Conservation (phyloP, 2,113 vertebrate genomes). For the Crotophaga sulcirostris region DNA sequence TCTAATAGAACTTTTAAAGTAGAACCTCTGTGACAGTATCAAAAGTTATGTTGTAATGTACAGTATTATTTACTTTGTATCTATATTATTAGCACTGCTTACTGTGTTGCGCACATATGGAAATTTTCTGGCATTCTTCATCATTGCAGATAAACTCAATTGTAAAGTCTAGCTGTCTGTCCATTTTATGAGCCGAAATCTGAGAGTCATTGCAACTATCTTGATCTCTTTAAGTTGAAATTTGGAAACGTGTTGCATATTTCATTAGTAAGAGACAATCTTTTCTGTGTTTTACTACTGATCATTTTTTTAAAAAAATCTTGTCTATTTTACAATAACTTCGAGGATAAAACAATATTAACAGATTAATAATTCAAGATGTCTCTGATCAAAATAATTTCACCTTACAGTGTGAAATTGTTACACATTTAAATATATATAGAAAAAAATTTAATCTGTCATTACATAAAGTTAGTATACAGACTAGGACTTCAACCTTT, state of each 20-base stretch:
- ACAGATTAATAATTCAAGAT: background rate
- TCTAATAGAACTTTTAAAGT: background rate
- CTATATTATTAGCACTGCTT: background rate
- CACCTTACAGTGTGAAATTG: background rate
- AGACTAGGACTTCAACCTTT: background rate
- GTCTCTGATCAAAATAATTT: background rate
- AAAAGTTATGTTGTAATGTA: background rate
- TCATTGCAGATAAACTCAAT: background rate
- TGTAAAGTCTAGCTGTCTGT: background rate
- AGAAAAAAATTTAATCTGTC: background rate
- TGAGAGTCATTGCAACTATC: background rate
- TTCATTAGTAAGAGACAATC: background rate
- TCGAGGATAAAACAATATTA: background rate
- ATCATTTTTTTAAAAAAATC: background rate
- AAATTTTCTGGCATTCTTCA: background rate
- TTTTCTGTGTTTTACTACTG: background rate
- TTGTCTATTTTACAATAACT: background rate
- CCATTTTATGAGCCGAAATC: background rate
- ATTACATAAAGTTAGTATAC: background rate
- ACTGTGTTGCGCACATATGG: rapidly evolving
- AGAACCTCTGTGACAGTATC: background rate
- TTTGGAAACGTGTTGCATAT: background rate
- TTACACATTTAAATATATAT: background rate
- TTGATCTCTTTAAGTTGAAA: background rate
- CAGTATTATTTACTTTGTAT: background rate